Conservation (phyloP, 2,888 invertebrate species). For the Drosophila antonietae region DNA sequence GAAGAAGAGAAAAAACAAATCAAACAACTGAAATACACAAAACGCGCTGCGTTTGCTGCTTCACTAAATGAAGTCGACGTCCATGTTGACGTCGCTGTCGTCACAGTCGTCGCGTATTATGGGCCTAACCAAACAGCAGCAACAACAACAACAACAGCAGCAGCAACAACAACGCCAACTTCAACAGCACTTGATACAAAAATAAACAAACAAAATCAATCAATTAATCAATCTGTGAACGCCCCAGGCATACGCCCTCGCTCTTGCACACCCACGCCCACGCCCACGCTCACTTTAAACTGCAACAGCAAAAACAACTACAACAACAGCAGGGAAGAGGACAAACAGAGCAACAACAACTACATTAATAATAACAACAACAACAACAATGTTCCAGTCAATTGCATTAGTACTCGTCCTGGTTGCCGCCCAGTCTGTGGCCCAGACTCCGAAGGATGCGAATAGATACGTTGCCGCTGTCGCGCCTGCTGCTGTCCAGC, state of each 20-base stretch:
- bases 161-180: constrained; percentile 33
- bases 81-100: constrained; percentile 53
- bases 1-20: constrained; percentile 4
- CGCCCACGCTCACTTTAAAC: constrained; percentile 29
- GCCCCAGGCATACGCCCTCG: constrained; percentile 50
- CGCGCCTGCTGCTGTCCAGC: constrained; percentile 42
- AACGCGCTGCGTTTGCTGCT: constrained; percentile 50
- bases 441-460: constrained; percentile 34
- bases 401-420: constrained; percentile 50
- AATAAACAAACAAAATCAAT: constrained; percentile 79
- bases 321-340: constrained; percentile 9
- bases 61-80: constrained; percentile 63
- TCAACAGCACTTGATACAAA: constrained; percentile 68
- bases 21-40: constrained; percentile 33
- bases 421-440: constrained; percentile 28
- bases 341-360: constrained; percentile 15
- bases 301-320: constrained; percentile 24
- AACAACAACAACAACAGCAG: constrained; percentile 36
- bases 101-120: constrained; percentile 57
- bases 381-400: constrained; percentile 64
- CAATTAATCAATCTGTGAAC: constrained; percentile 72
- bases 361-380: constrained; percentile 27
- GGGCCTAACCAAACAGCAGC: constrained; percentile 53
- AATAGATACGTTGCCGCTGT: neutral
- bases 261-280: constrained; percentile 34